phyloP scores from a whole-genome alignment of 1,140 invertebrate genomes.

The Mizuhopecten yessoensis region DNA sequence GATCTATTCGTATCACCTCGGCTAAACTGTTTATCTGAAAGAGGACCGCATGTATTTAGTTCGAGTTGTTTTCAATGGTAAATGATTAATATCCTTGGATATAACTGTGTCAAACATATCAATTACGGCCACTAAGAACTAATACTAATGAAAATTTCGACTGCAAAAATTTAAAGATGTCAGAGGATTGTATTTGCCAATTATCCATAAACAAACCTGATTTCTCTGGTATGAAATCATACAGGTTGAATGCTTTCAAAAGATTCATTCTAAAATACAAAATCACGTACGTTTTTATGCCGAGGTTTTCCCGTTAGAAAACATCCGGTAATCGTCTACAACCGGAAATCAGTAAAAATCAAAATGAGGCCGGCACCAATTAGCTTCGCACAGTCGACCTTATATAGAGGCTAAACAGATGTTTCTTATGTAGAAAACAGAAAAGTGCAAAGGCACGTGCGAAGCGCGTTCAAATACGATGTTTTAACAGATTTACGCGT shows the following conservation, averaged over 20 bases:
- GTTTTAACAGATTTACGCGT: too few species aligned
- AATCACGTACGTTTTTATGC: background rate
- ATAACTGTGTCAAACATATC: too few species aligned
- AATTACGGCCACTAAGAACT: too few species aligned
- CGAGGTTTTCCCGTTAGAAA: background rate
- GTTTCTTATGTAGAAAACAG: background rate
- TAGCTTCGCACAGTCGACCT: background rate
- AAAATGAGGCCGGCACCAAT: background rate
- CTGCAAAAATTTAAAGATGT: too few species aligned
- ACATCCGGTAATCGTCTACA: background rate
- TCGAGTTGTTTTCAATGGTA: too few species aligned
- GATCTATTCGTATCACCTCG: too few species aligned
- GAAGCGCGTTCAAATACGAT: too few species aligned
- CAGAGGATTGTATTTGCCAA: too few species aligned
- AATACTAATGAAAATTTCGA: too few species aligned
- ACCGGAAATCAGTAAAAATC: background rate
- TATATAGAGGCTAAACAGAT: background rate
- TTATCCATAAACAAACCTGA: background rate
- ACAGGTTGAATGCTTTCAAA: background rate
- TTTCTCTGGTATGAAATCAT: background rate
- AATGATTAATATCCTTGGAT: too few species aligned
- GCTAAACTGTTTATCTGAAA: too few species aligned
- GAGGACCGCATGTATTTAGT: too few species aligned
- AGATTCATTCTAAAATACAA: background rate
- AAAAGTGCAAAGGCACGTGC: background rate